These are phyloP conservation scores for Simalia tracyae DNA, from an alignment of 2,797 vertebrate species.

Conservation along the genomic window DNA sequence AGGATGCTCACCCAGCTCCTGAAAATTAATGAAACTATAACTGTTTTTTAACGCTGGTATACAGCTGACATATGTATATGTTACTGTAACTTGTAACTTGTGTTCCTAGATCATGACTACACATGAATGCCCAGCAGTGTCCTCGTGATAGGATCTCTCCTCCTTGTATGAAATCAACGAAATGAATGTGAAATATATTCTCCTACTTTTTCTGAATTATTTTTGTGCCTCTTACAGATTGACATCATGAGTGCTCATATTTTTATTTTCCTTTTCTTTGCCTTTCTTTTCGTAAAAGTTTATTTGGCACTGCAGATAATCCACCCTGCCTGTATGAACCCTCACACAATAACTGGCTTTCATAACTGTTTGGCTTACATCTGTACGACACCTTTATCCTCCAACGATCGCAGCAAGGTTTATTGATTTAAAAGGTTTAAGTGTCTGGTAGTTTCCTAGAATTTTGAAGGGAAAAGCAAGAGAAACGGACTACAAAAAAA, in stretches of 20 bases:
- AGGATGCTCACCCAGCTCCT: background rate
- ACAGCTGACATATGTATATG: slow-evolving; percentile 39
- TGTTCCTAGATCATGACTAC: slow-evolving; percentile 58
- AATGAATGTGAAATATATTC: slow-evolving; percentile 13
- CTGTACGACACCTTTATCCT: slow-evolving; percentile 49
- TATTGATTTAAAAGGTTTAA: slow-evolving; percentile 70
- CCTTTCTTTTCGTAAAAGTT: slow-evolving; percentile 25
- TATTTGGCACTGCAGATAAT: slow-evolving; percentile 18
- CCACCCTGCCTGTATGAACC: background rate
- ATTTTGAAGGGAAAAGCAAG: slow-evolving; percentile 31
- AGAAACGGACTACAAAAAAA: slow-evolving; percentile 55
- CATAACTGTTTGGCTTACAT: slow-evolving; percentile 48
- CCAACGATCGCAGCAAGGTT: slow-evolving; percentile 45
- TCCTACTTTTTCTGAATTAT: slow-evolving; percentile 37
- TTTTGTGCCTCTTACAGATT: slow-evolving; percentile 44
- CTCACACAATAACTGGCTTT: slow-evolving; percentile 42
- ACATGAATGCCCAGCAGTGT: slow-evolving; percentile 50
- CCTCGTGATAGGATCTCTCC: slow-evolving; percentile 45
- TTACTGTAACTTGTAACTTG: slow-evolving; percentile 33
- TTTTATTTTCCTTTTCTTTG: slow-evolving; percentile 30
- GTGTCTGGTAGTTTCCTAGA: slow-evolving; percentile 54
- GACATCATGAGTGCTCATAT: slow-evolving; percentile 3
- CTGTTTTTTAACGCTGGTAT: background rate
- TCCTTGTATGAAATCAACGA: slow-evolving; percentile 10
- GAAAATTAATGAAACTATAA: background rate